Conservation (phyloP, 1,140 invertebrate genomes). For the Drosophila truncata region DNA sequence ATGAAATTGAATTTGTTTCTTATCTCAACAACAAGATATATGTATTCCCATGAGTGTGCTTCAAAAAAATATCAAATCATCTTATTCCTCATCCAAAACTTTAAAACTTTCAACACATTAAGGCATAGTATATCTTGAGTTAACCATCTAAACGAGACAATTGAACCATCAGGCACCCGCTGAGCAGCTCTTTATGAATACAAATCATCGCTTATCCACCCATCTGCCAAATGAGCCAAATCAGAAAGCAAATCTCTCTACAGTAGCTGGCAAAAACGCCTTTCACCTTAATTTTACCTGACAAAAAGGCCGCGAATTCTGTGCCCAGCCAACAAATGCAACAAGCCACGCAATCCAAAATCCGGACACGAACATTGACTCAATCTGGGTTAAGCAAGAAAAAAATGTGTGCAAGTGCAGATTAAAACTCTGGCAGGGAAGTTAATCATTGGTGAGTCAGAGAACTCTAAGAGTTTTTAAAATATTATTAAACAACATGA, state of each 20-base stretch:
- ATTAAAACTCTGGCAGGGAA: slow-evolving; percentile 6
- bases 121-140: not conserved
- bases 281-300: slow-evolving; percentile 70
- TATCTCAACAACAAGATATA: not conserved
- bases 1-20: slow-evolving; percentile 3
- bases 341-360: slow-evolving; percentile 51
- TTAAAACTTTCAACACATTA: slow-evolving; percentile 1
- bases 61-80: not conserved
- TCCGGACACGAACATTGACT: slow-evolving; percentile 43
- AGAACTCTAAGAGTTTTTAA: not conserved
- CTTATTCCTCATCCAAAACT: not conserved
- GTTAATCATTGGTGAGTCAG: slow-evolving; percentile 22
- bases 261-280: slow-evolving; percentile 54
- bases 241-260: slow-evolving; percentile 55
- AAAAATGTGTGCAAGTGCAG: slow-evolving; percentile 38
- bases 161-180: slow-evolving; percentile 16
- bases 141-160: slow-evolving; percentile 11
- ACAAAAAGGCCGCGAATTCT: slow-evolving; percentile 44
- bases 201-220: slow-evolving; percentile 32
- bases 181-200: slow-evolving; percentile 22
- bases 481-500: not conserved
- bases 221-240: slow-evolving; percentile 50
- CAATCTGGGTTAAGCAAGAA: slow-evolving; percentile 65
- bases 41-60: not conserved
- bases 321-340: slow-evolving; percentile 56